Conservation (phyloP, 2,113 vertebrate genomes). For the Gadus macrocephalus region DNA sequence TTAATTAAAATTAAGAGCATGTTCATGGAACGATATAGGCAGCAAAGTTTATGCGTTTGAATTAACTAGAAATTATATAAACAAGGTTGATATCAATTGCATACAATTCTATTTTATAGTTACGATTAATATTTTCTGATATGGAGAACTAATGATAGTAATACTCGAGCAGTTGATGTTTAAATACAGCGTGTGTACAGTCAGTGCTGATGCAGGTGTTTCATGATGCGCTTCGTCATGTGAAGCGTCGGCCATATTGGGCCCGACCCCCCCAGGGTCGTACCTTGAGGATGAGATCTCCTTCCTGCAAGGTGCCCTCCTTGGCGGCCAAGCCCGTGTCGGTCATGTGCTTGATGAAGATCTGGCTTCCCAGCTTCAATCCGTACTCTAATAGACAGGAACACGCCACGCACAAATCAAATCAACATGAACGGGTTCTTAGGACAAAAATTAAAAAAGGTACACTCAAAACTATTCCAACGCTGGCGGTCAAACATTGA, state of each 20-base stretch:
- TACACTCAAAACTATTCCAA: no score
- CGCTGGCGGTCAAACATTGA: no score
- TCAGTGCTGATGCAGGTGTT: no score
- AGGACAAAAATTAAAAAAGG: no score
- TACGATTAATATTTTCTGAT: not conserved
- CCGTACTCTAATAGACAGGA: conserved; percentile 82
- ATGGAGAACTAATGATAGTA: not conserved
- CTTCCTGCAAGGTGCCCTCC: conserved; percentile 82
- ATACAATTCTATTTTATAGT: not conserved
- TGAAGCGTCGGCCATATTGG: no score
- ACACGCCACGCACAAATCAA: not conserved
- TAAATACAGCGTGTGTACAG: not conserved
- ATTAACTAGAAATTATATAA: not conserved
- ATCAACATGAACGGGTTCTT: not conserved
- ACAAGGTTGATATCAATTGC: not conserved
- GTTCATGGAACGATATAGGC: no score
- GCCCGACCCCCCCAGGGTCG: no score
- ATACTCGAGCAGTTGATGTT: not conserved
- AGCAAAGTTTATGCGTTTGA: not conserved
- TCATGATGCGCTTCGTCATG: no score
- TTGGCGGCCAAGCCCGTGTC: conserved; percentile 83
- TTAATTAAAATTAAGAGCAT: no score
- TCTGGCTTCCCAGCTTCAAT: conserved; percentile 94
- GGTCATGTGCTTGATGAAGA: conserved; percentile 95
- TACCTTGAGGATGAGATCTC: conserved; percentile 96